Evolutionary conservation across 1,140 invertebrate genomes (phyloP), one percentile per base, ranked within the genome.

Genomic region (Drosophila rhopaloa): DNA sequence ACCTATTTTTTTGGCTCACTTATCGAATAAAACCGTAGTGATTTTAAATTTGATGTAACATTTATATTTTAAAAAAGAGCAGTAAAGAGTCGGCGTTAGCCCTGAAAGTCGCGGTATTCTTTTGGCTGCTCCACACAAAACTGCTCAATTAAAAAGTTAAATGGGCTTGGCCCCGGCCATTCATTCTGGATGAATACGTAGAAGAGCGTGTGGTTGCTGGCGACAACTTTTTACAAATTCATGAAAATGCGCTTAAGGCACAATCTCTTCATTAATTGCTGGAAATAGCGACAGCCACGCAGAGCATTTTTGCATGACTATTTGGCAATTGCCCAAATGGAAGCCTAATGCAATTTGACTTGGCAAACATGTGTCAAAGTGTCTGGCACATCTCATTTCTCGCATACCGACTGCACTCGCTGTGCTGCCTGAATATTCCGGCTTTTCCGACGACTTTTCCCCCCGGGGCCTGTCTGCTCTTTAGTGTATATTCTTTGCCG

Each of bases 131-230:
- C 76, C 55, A 73, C 72, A 76, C 81, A 80, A 84, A 85, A 66
- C 73, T 88, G 76, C 67, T 83, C 83, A 86, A 86, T 88, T 88
- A 88, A 83, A 88, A 89, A 77, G 84, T 88, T 88, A 89, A 88
- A 83, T 89, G 84, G 80, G 76, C 41, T 88, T 78, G 48, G 32
- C 53, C 32, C 62, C 50, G 60, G 37, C 61, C 81, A 75, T 85
- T 78, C 44, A 47, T 47, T 75, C 50, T 32, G 40, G 46, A 41
- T 56, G 41, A 68, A 71, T 43, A n/a, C 51, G 9, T 47, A 43
- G 16, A 47, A 58, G 9, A 48, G 38, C 68, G 29, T 65, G 61
- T 54, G 41, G n/a, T 40, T 70, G 50, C 24, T 70, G 63, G 50
- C 16, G n/a, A 35, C 43, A 60, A 53, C 32, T 63, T 61, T 27